Evolutionary conservation across 2,888 invertebrate genomes (phyloP), one percentile per base, ranked within the genome.

Genomic region (Pyrocoelia pectoralis): DNA sequence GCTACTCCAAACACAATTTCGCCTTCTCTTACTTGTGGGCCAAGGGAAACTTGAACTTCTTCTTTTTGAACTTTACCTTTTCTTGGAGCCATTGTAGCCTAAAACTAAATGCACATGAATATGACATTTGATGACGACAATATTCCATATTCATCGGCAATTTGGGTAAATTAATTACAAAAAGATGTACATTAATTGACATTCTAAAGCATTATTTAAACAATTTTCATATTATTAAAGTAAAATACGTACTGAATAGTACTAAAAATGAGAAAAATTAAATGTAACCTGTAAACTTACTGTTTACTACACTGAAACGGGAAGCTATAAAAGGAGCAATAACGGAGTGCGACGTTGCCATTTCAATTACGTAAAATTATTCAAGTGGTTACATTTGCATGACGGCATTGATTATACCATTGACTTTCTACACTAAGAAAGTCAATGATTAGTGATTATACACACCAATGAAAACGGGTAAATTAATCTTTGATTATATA

Each of bases 1-100:
- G 98, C 99, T 14, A 99, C 98, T 62, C 98, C 99, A 80, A 98
- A 99, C 62, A 99, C 97, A 74, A 92, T 92, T 85, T 99, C 98
- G 69, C 98, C 98, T 80, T 97, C 97, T 73, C 95, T 91, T 51
- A 97, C 96, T 85, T 97, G 97, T 55, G 97, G 97, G 70, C 97
- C 97, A 68, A 98, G 88, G 28, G 94, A 93, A 55, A 97, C 94
- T 82, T 97, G 97, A 69, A 96, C 97, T 83, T 98, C 97, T 83
- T 98, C 97, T 85, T 97, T 96, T 76, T 93, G 93, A 76, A 90
- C 91, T 89, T 98, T 98, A 85, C 95, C 96, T 87, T 98, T 97
- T 79, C 97, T 91, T 72, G 98, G 98, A 80, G 97, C 97, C 98
- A 98, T 98, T 83, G 82, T 78, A 72, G 55, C 55, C 62, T 69